phyloP scores from a whole-genome alignment of 1,140 invertebrate genomes.

The Mesaphorura yosii region DNA sequence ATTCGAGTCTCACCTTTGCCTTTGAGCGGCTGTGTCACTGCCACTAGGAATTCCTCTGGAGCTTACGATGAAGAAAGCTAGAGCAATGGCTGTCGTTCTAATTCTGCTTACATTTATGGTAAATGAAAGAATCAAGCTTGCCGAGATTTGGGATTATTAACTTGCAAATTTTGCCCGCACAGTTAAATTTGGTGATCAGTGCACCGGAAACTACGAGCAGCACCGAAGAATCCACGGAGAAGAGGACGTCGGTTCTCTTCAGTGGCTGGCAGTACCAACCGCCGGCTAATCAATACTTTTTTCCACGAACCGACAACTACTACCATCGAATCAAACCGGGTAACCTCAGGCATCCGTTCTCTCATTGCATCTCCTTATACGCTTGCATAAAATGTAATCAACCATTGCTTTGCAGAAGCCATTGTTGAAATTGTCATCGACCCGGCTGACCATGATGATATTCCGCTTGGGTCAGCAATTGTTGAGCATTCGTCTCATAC shows the following conservation, averaged over 20 bases:
- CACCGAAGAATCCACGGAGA: neutral
- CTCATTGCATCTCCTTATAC: neutral
- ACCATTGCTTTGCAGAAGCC: constrained; percentile 26
- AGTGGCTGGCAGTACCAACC: constrained; percentile 22
- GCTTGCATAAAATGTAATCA: too few species aligned
- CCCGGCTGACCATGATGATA: constrained; percentile 22
- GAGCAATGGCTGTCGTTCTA: too few species aligned
- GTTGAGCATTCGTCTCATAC: constrained; percentile 30
- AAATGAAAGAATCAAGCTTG: too few species aligned
- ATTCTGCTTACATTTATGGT: too few species aligned
- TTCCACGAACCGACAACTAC: constrained; percentile 30
- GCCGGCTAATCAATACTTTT: constrained; percentile 25
- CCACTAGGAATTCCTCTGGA: too few species aligned
- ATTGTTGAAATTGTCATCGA: constrained; percentile 30
- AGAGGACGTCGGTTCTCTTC: constrained; percentile 17
- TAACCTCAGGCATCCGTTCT: constrained; percentile 6
- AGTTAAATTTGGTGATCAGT: too few species aligned
- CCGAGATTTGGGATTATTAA: too few species aligned
- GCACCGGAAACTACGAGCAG: too few species aligned
- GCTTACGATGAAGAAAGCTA: too few species aligned
- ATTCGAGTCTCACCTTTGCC: too few species aligned
- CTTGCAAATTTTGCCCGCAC: too few species aligned
- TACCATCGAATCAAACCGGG: constrained; percentile 31
- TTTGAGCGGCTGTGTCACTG: too few species aligned
- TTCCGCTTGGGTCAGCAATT: constrained; percentile 21